Evolutionary conservation across 1,140 invertebrate species (phyloP).

Genomic region (Musca vetustissima): DNA sequence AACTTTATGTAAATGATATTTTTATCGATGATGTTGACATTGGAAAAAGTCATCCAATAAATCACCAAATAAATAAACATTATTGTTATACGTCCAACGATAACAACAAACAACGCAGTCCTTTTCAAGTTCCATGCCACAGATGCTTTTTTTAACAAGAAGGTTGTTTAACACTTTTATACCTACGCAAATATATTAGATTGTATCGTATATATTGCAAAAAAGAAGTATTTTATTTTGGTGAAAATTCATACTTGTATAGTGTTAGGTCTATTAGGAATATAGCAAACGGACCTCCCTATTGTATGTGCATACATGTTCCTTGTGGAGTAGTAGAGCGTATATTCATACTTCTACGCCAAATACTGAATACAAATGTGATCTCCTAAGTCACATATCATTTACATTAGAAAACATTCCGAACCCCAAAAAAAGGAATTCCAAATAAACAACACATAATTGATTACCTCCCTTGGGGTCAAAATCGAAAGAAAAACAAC

Average conservation of each 20-base stretch:
- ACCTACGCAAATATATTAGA: too few relatives aligned
- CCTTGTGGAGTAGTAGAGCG: too few relatives aligned
- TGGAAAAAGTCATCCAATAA: slow-evolving; percentile 16
- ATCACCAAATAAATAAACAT: slow-evolving; percentile 17
- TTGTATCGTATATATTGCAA: too few relatives aligned
- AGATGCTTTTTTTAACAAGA: too few relatives aligned
- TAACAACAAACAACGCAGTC: neutral
- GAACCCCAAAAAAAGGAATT: slow-evolving; percentile 2
- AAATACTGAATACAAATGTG: neutral
- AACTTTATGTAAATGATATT: slow-evolving; percentile 19
- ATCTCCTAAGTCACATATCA: neutral
- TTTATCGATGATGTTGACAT: slow-evolving; percentile 20
- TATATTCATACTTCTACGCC: too few relatives aligned
- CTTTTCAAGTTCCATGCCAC: neutral
- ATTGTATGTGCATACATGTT: too few relatives aligned
- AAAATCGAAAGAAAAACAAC: neutral
- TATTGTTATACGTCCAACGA: neutral
- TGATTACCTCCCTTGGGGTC: slow-evolving; percentile 11
- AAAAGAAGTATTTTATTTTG: too few relatives aligned
- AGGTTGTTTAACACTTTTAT: too few relatives aligned
- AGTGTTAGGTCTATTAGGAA: too few relatives aligned
- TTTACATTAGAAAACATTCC: neutral
- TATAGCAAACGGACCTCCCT: too few relatives aligned
- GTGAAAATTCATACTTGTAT: too few relatives aligned
- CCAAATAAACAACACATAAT: slow-evolving; percentile 17